Percentiles rank a stretch among this genome's conserved stretches.
Evolutionary conservation across 1,140 invertebrate genomes (phyloP).

Genomic region (Phocides pigmalion): DNA sequence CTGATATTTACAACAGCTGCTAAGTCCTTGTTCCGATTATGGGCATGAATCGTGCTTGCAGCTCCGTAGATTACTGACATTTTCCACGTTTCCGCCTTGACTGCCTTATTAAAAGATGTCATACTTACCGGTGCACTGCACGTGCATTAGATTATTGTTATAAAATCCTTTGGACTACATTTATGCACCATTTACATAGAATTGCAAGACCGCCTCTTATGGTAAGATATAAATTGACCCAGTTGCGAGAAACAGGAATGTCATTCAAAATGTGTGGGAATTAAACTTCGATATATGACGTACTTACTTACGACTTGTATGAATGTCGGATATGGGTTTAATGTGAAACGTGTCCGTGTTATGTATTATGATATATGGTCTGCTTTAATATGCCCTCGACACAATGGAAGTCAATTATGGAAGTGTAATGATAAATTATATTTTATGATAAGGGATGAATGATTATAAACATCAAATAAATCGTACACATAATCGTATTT

Average conservation of each 20-base stretch:
- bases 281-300: not conserved
- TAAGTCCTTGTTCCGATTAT: slow-evolving; percentile 80
- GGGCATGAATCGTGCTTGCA: slow-evolving; percentile 76
- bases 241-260: slow-evolving; percentile 27
- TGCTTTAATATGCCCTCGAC: not conserved
- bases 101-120: slow-evolving; percentile 80
- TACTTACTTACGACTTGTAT: not conserved
- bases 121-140: slow-evolving; percentile 56
- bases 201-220: slow-evolving; percentile 31
- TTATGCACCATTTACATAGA: slow-evolving; percentile 40
- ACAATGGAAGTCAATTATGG: not conserved
- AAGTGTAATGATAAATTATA: not conserved
- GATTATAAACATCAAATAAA: no score
- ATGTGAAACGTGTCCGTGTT: not conserved
- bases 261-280: slow-evolving; percentile 23
- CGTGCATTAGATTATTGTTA: slow-evolving; percentile 63
- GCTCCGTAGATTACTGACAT: slow-evolving; percentile 77
- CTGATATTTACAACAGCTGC: slow-evolving; percentile 80
- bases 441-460: no score
- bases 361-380: slow-evolving; percentile 3
- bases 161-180: slow-evolving; percentile 51
- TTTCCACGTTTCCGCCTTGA: slow-evolving; percentile 80
- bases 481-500: no score
- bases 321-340: not conserved
- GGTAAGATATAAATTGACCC: slow-evolving; percentile 34